phyloP scores from a whole-genome alignment of 2,888 invertebrate genomes.

The Meliscaeva auricollis region DNA sequence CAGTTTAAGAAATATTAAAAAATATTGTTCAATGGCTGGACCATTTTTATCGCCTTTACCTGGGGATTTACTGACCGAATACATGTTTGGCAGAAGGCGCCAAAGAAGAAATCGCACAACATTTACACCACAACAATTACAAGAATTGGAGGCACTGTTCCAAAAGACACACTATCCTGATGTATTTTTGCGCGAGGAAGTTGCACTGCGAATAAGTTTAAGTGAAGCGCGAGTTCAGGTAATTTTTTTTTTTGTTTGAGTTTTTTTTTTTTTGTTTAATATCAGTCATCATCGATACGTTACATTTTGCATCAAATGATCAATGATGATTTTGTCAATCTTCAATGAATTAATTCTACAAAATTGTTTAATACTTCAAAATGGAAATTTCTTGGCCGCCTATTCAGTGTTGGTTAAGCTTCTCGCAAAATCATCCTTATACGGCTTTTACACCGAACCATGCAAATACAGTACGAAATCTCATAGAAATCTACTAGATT shows the following conservation, averaged over 20 bases:
- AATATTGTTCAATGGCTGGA: constrained; percentile 88
- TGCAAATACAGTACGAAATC: no score
- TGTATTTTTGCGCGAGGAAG: constrained; percentile 92
- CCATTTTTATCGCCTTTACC: constrained; percentile 94
- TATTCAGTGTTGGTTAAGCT: no score
- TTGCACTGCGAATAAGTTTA: constrained; percentile 94
- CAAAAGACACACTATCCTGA: constrained; percentile 98
- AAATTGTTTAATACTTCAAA: no score
- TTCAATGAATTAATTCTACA: no score
- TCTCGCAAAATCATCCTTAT: no score
- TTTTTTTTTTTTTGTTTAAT: not conserved
- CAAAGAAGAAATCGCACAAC: constrained; percentile 96
- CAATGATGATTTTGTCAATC: no score
- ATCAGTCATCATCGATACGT: no score
- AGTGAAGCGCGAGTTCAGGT: constrained; percentile 96
- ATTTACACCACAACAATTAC: constrained; percentile 96
- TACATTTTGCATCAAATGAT: no score
- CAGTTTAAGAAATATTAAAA: not conserved
- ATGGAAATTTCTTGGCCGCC: no score
- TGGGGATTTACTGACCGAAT: constrained; percentile 95
- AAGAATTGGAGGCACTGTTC: constrained; percentile 95
- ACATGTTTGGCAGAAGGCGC: constrained; percentile 95
- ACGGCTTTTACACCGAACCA: no score
- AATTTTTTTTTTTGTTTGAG: not conserved
- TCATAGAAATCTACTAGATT: no score